These are phyloP conservation scores for Hyperoplus immaculatus DNA, from an alignment of 2,797 vertebrate genomes.

Conservation along the genomic window DNA sequence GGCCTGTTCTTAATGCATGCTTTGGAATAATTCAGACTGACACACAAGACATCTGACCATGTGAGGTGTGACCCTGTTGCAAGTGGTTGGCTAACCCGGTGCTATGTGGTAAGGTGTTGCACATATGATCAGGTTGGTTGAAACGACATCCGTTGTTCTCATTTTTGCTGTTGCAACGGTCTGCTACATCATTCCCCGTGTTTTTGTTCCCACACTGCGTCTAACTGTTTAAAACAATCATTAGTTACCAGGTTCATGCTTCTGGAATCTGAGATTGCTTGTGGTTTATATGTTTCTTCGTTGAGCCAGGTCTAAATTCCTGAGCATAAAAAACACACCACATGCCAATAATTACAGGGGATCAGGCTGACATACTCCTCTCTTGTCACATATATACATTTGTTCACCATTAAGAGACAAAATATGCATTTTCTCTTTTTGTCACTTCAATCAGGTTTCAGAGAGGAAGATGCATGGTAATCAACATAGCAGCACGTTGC, in stretches of 20 bases:
- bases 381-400: not conserved
- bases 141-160: slow-evolving; percentile 41
- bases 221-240: too few species aligned
- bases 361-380: not conserved
- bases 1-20: not conserved
- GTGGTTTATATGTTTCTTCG: not conserved
- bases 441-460: slow-evolving; percentile 5
- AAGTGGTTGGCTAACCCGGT: slow-evolving; percentile 28
- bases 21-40: not conserved
- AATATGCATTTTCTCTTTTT: too few species aligned
- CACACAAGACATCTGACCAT: not conserved
- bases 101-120: slow-evolving; percentile 30
- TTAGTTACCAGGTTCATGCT: not conserved
- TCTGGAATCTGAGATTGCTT: not conserved
- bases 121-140: slow-evolving; percentile 34
- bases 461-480: not conserved
- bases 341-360: slow-evolving; percentile 29
- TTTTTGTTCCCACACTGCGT: not conserved
- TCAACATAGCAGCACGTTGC: not conserved
- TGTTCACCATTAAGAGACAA: slow-evolving; percentile 20
- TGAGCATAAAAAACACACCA: not conserved
- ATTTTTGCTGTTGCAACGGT: slow-evolving; percentile 36
- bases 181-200: not conserved
- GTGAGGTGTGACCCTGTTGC: not conserved
- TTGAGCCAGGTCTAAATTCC: not conserved